Evolutionary conservation across 2,113 vertebrate species (phyloP).

Genomic region (Marcusenius ussheri): DNA sequence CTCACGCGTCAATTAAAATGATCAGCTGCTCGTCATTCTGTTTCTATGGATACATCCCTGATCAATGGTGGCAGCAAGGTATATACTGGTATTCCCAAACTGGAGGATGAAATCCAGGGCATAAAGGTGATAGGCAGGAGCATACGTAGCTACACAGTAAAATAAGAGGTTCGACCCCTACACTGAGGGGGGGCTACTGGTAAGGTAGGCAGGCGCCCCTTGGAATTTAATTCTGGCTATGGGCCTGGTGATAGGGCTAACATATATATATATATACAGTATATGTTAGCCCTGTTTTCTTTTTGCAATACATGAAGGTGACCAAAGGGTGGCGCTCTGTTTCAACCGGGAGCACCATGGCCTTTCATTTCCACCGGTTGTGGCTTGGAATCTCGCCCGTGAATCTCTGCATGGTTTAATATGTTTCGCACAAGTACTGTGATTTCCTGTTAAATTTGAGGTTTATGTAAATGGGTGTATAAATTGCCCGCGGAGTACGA

Average conservation of each 20-base stretch:
- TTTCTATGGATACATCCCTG: background rate
- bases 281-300: too few species aligned
- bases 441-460: background rate
- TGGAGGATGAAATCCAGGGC: background rate
- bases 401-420: background rate
- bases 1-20: background rate
- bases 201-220: background rate
- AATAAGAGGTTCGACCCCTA: background rate
- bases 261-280: background rate
- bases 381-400: background rate
- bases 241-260: background rate
- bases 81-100: background rate
- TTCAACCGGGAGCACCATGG: background rate
- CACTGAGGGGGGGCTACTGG: background rate
- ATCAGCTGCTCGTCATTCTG: background rate
- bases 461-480: background rate
- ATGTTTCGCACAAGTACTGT: background rate
- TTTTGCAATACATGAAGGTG: background rate
- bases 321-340: background rate
- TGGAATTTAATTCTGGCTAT: background rate
- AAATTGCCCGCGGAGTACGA: background rate
- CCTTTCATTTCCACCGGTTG: background rate
- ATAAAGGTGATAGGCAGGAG: background rate
- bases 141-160: background rate
- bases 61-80: background rate